phyloP scores from a whole-genome alignment of 2,113 vertebrate species.

The Synodontis membranacea region DNA sequence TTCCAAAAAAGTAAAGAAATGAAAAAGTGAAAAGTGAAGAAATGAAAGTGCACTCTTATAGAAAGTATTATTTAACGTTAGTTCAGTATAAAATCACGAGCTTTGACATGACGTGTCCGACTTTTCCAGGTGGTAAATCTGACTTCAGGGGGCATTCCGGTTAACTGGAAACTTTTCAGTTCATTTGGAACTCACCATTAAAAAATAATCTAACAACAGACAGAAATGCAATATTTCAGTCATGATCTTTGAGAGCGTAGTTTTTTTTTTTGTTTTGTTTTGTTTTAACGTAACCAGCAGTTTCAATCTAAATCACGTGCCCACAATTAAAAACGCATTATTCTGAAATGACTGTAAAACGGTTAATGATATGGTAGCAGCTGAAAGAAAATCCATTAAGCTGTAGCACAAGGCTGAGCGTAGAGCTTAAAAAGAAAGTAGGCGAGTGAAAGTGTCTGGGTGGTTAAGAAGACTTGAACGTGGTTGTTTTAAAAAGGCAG shows the following conservation, averaged over 20 bases:
- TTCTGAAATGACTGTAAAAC: neutral
- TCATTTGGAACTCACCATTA: too few relatives aligned
- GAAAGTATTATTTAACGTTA: too few relatives aligned
- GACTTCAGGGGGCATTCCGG: too few relatives aligned
- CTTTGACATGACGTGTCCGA: too few relatives aligned
- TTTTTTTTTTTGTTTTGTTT: too few relatives aligned
- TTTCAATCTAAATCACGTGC: neutral
- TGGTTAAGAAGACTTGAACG: neutral
- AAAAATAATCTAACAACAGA: neutral
- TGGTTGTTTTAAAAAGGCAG: neutral
- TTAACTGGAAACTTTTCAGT: too few relatives aligned
- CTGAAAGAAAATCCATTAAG: neutral
- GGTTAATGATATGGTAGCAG: neutral
- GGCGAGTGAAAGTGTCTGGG: neutral
- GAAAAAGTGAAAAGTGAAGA: neutral
- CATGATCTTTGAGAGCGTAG: neutral
- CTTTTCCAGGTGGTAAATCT: too few relatives aligned
- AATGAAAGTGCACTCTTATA: too few relatives aligned
- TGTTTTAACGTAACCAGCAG: neutral
- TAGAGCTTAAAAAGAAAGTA: neutral
- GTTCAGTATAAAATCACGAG: too few relatives aligned
- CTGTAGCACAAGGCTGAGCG: neutral
- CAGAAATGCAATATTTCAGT: neutral
- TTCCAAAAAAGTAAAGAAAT: neutral
- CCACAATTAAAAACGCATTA: neutral